phyloP scores from a whole-genome alignment of 2,797 vertebrate species.

The Adelosebastes latens region DNA sequence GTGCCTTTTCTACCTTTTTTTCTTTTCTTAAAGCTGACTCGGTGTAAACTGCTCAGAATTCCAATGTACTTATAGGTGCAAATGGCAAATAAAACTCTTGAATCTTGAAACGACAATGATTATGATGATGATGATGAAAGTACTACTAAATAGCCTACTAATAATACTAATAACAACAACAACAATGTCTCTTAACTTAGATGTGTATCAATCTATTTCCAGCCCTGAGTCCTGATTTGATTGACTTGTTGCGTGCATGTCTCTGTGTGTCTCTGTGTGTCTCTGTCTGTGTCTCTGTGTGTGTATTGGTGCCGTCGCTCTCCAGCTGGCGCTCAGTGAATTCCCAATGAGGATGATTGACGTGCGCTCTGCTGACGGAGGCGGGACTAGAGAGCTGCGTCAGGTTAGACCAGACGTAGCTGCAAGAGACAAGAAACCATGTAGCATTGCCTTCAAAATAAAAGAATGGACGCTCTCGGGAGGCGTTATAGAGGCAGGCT shows the following conservation, averaged over 20 bases:
- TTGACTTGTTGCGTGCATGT: neutral
- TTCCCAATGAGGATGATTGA: slow-evolving; percentile 67
- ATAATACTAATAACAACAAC: neutral
- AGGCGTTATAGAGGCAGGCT: neutral
- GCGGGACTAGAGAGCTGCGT: slow-evolving; percentile 38
- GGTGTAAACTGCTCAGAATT: no score
- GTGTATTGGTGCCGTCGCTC: neutral
- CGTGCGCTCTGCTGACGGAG: slow-evolving; percentile 62
- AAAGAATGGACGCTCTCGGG: neutral
- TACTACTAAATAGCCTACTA: neutral
- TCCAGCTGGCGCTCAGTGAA: slow-evolving; percentile 57
- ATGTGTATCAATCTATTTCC: neutral
- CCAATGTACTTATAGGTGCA: no score
- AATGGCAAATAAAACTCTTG: no score
- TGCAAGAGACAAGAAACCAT: neutral
- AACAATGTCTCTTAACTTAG: neutral
- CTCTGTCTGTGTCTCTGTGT: neutral
- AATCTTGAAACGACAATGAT: neutral
- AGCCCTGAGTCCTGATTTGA: neutral
- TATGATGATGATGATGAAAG: neutral
- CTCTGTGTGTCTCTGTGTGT: neutral
- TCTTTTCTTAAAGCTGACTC: no score
- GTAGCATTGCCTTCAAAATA: slow-evolving; percentile 1
- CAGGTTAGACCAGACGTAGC: neutral
- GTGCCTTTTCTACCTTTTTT: no score